Evolutionary conservation across 2,797 vertebrate species (phyloP).

Genomic region (Xenentodon cancila): DNA sequence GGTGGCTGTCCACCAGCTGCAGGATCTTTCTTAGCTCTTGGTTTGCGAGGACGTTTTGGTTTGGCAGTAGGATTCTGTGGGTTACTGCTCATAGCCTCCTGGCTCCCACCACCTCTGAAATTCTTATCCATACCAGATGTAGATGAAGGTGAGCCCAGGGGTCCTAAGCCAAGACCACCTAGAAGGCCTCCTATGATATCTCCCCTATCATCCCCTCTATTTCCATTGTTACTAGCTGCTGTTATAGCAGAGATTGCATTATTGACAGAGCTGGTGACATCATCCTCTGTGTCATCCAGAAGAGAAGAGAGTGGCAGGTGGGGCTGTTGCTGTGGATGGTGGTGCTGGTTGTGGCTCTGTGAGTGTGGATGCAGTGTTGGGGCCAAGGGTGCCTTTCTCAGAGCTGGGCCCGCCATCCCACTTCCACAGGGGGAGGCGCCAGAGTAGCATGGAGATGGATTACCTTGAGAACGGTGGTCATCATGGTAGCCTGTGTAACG

Average conservation of each 20-base stretch:
- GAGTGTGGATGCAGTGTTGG: constrained; percentile 87
- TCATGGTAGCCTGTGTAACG: constrained; percentile 88
- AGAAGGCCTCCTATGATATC: constrained; percentile 88
- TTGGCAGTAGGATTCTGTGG: constrained; percentile 78
- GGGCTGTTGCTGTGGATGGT: constrained; percentile 82
- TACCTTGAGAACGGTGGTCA: constrained; percentile 87
- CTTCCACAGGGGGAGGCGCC: constrained; percentile 85
- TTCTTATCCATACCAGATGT: constrained; percentile 85
- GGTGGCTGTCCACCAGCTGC: constrained; percentile 69
- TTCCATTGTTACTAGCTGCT: constrained; percentile 80
- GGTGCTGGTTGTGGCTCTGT: constrained; percentile 84
- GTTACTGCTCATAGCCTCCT: constrained; percentile 75
- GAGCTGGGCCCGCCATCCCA: constrained; percentile 84
- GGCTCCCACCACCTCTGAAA: constrained; percentile 79
- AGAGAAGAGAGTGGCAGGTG: constrained; percentile 87
- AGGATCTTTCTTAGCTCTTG: constrained; percentile 82
- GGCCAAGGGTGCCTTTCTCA: constrained; percentile 87
- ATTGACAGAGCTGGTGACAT: constrained; percentile 88
- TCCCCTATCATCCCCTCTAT: constrained; percentile 85
- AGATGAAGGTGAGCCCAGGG: constrained; percentile 81
- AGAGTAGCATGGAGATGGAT: constrained; percentile 85
- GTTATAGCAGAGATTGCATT: constrained; percentile 87
- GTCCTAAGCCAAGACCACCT: constrained; percentile 85
- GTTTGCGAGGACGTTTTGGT: constrained; percentile 84
- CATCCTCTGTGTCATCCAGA: constrained; percentile 87